Percentiles rank a stretch among this genome's conserved stretches.
phyloP scores from a whole-genome alignment of 2,888 invertebrate species.

The Invenusta paracnida region DNA sequence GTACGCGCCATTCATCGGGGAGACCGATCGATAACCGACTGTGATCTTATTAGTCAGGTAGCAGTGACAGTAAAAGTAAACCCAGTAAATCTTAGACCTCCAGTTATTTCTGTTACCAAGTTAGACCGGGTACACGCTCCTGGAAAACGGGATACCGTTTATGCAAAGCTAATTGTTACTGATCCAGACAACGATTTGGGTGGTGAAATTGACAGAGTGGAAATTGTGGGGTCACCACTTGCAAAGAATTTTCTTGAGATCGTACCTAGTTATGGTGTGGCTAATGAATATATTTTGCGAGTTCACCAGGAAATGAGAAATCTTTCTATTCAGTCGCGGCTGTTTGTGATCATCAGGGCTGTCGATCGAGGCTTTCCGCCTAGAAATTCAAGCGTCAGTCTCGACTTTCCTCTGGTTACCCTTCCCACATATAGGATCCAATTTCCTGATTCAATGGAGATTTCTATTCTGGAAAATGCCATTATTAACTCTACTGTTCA shows the following conservation, averaged over 20 bases:
- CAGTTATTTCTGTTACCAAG: background rate
- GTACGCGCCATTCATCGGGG: conserved; percentile 34
- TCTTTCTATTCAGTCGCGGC: background rate
- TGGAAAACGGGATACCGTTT: background rate
- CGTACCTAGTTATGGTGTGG: background rate
- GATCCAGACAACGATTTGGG: conserved; percentile 10
- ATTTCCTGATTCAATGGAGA: background rate
- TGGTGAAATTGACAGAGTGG: conserved; percentile 18
- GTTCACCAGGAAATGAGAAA: background rate
- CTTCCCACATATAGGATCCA: background rate
- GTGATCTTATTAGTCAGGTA: conserved; percentile 32
- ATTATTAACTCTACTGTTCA: conserved; percentile 33
- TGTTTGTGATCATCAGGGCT: conserved; percentile 1
- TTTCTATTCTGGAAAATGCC: conserved; percentile 9
- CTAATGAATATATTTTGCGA: conserved; percentile 5
- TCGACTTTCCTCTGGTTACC: background rate
- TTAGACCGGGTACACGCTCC: background rate
- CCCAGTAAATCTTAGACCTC: conserved; percentile 7
- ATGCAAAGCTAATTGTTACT: conserved; percentile 15
- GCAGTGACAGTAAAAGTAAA: background rate
- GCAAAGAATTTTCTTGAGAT: background rate
- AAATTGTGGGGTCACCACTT: background rate
- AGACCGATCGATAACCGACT: background rate
- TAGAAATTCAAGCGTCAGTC: background rate
- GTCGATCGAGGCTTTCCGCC: background rate